Conservation (phyloP, 1,140 invertebrate genomes). For the Aphelenchoides fujianensis region DNA sequence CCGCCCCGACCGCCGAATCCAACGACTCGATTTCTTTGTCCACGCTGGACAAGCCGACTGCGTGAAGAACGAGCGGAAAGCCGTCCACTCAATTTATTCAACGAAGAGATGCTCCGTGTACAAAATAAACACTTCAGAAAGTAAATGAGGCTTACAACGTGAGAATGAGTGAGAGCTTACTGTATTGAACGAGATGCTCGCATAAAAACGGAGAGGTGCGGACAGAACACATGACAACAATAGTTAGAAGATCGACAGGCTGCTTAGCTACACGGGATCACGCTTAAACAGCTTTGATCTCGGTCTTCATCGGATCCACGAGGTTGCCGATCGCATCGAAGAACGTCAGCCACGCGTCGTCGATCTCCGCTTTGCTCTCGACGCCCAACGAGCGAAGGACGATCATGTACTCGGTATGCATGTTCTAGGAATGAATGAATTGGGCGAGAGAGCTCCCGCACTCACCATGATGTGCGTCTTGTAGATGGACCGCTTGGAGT, state of each 20-base stretch:
- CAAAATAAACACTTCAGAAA: no score
- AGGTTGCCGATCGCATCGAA: conserved; percentile 31
- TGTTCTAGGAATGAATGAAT: conserved; percentile 11
- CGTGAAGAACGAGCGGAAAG: no score
- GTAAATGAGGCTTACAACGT: no score
- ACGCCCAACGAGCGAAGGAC: conserved; percentile 10
- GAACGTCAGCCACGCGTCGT: conserved; percentile 25
- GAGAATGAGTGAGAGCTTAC: no score
- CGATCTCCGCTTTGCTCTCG: conserved; percentile 16
- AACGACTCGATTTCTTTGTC: background rate
- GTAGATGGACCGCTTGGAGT: conserved; percentile 14
- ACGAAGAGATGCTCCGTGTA: no score
- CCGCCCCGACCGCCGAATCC: background rate
- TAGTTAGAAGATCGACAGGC: no score
- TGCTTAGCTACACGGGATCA: no score
- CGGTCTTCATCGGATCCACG: conserved; percentile 21
- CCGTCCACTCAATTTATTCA: no score
- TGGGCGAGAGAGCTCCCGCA: background rate
- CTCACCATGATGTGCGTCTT: conserved; percentile 29
- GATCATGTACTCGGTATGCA: conserved; percentile 21
- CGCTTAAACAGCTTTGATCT: background rate
- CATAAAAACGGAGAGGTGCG: no score
- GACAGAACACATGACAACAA: no score
- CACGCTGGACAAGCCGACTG: no score
- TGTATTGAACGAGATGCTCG: no score